Evolutionary conservation across 1,140 invertebrate genomes (phyloP).

Genomic region (Eriosoma lanigerum): DNA sequence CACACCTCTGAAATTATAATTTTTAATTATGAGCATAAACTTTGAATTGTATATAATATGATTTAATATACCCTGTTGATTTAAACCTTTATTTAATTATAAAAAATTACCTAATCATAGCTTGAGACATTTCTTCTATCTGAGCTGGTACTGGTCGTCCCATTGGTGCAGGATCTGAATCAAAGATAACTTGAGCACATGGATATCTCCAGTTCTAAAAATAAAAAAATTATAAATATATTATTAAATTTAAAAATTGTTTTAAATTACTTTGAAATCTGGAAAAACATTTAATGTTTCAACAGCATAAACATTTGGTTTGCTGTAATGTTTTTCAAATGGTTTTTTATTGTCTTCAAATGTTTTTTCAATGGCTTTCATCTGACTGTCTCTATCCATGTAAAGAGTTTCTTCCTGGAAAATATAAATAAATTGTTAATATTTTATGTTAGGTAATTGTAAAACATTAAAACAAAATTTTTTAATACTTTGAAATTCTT

Average conservation of each 20-base stretch:
- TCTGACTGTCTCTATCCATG: conserved; percentile 96
- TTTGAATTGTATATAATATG: no score
- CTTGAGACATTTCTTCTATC: conserved; percentile 97
- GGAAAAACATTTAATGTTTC: conserved; percentile 89
- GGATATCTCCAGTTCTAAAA: conserved; percentile 90
- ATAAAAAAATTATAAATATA: conserved; percentile 9
- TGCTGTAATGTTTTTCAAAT: conserved; percentile 92
- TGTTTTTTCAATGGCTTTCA: conserved; percentile 96
- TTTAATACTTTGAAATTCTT: conserved; percentile 76
- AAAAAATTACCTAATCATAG: conserved; percentile 82
- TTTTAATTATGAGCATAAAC: neutral
- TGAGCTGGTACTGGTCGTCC: conserved; percentile 81
- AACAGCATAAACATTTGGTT: conserved; percentile 89
- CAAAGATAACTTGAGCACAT: conserved; percentile 97
- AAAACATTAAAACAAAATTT: neutral
- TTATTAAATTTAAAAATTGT: neutral
- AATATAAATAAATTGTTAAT: neutral
- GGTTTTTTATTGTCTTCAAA: conserved; percentile 88
- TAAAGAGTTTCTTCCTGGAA: conserved; percentile 90
- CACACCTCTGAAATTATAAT: conserved; percentile 73
- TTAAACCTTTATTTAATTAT: neutral
- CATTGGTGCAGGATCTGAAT: conserved; percentile 88
- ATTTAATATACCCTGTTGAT: neutral
- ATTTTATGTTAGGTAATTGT: neutral
- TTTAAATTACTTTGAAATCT: conserved; percentile 76